These are phyloP conservation scores for Sitta carolinensis DNA, from an alignment of 2,797 vertebrate species.

Conservation along the genomic window DNA sequence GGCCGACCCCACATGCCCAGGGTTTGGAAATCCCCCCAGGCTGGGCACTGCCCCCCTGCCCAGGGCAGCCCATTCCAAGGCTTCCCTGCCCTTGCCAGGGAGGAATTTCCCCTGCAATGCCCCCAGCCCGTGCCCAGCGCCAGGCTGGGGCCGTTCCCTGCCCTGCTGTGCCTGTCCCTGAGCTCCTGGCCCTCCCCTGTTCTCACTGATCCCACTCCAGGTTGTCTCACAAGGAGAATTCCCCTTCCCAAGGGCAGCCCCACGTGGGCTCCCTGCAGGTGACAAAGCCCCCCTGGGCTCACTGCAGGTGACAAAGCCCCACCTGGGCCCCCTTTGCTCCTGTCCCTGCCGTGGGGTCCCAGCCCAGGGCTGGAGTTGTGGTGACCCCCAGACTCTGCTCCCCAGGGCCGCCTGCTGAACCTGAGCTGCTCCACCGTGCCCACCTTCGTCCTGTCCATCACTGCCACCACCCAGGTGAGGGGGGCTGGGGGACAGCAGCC, in stretches of 20 bases:
- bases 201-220: not conserved
- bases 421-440: conserved; percentile 98
- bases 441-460: conserved; percentile 96
- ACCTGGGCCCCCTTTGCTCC: fast-evolving
- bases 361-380: fast-evolving
- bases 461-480: conserved; percentile 92
- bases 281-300: not conserved
- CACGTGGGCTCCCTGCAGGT: fast-evolving
- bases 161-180: not conserved
- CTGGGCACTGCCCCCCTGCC: fast-evolving
- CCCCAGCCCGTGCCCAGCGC: not conserved
- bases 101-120: fast-evolving
- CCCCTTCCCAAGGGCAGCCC: fast-evolving
- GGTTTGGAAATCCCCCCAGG: fast-evolving
- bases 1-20: not conserved
- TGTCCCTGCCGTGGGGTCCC: fast-evolving
- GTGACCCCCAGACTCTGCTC: not conserved
- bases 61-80: not conserved
- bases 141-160: not conserved
- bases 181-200: not conserved
- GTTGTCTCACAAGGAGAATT: not conserved
- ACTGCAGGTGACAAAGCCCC: not conserved
- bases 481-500: not conserved
- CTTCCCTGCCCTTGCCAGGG: fast-evolving
- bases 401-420: conserved; percentile 91